Evolutionary conservation across 2,113 vertebrate genomes (phyloP), one percentile per base, ranked within the genome.

Genomic region (Mirza zaza): DNA sequence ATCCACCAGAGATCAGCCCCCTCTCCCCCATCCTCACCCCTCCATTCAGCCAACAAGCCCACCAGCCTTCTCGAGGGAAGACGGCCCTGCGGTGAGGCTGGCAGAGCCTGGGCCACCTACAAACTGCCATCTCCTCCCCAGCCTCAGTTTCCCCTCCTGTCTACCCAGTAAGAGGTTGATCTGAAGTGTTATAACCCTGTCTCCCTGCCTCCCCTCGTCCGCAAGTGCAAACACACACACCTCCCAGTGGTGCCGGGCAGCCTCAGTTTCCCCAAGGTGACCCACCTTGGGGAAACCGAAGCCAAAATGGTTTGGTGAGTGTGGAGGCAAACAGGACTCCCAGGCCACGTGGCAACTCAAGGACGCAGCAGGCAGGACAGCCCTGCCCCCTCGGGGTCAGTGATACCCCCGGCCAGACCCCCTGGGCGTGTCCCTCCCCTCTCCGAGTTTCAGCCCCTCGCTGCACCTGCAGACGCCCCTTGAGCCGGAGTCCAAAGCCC

Each of bases 221-320:
- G 52, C 2, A 0, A 34, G 2, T 4, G 20, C 71, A 81, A 57
- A 70, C 0, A 0, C 25, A n/a, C 55, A 39, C 13, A 5, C 17
- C 39, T 18, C 79, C 59, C 8, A 0, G 10, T 1, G 34, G 7
- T 2, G 5, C 76, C 27, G 17, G 27, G 21, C 61, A 63, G 10
- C 50, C 85, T 86, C 84, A 15, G 52, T 32, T 42, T 57, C 71
- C 87, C 83, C 36, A 9, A 9, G 23, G 20, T 15, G 71, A 10
- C 42, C 79, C 8, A 6, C 63, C 12, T 80, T 18, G 0, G 23
- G 9, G 8, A 52, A 0, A 65, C 20, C 61, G 87, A 75, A 91
- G 57, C 45, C 57, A 17, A 17, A 29, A n/a, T 18, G 68, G 13
- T 5, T 4, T 8, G 6, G 70, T 3, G 45, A 71, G 20, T 0